Base-by-base conservation (phyloP, 2,797 vertebrate species). In the Denticeps clupeoides region DNA sequence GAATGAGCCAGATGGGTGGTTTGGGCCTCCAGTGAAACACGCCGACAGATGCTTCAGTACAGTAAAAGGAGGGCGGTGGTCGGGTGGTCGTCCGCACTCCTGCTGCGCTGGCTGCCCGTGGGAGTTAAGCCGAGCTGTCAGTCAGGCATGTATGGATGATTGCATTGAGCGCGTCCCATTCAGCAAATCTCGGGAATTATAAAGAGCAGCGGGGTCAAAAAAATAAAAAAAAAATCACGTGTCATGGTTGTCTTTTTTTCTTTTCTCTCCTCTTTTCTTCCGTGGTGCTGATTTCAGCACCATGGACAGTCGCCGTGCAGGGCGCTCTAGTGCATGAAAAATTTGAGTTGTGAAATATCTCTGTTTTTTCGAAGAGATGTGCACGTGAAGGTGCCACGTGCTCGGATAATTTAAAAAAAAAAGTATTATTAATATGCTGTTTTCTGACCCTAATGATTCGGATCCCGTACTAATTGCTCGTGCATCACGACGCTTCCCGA, bases 271-370 rank as follows among this genome's bases (percentile, higher is more conserved):
- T n/a, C n/a, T n/a, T n/a, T n/a, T n/a, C n/a, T n/a, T n/a, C n/a
- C 15, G 25, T 18, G 16, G 16, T 60, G 55, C 51, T 56, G 38
- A 37, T 41, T 80, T 63, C 78, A 84, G 81, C 10, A 82, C 80
- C 81, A 73, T 58, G 78, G 81, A 84, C 76, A 85, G 52, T 44
- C 67, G 64, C 33, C 19, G 8, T 38, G 35, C 12, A n/a, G 13
- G 4, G 12, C 37, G 16, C 13, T 29, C 3, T 11, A 21, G 8
- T 22, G 3, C 25, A 49, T 27, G n/a, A n/a, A n/a, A n/a, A n/a
- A n/a, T n/a, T n/a, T n/a, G n/a, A n/a, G n/a, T n/a, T n/a, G n/a
- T n/a, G n/a, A n/a, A n/a, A n/a, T n/a, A n/a, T n/a, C n/a, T n/a
- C n/a, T n/a, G n/a, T n/a, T n/a, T n/a, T n/a, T n/a, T n/a, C n/a